phyloP scores from a whole-genome alignment of 2,113 vertebrate genomes.

The Callithrix jacchus region DNA sequence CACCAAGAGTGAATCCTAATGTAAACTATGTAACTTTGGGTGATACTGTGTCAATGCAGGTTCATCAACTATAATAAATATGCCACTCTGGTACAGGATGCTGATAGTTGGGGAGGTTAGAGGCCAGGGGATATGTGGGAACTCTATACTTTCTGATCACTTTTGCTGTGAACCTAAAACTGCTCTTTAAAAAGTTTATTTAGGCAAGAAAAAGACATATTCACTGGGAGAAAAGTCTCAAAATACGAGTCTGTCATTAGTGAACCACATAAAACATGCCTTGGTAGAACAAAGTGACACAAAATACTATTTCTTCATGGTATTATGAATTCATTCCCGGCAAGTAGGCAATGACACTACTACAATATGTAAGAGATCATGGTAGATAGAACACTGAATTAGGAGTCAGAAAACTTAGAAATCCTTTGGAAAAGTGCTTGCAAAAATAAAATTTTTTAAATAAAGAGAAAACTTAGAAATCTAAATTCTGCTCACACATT shows the following conservation, averaged over 20 bases:
- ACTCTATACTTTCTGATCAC: neutral
- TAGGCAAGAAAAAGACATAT: neutral
- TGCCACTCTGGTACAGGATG: neutral
- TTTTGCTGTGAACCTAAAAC: conserved; percentile 15
- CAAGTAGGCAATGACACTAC: neutral
- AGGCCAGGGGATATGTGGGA: neutral
- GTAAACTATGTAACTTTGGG: neutral
- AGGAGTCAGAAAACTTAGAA: neutral
- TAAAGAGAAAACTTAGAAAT: neutral
- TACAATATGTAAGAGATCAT: neutral
- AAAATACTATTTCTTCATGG: neutral
- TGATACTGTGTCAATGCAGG: neutral
- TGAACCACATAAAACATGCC: neutral
- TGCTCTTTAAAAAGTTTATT: neutral
- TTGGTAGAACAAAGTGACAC: neutral
- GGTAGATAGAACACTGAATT: neutral
- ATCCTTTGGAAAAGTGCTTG: neutral
- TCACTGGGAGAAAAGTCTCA: neutral
- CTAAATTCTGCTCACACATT: neutral
- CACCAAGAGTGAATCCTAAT: neutral
- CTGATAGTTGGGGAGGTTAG: neutral
- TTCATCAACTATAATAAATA: neutral
- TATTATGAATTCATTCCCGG: neutral
- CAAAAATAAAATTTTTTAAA: neutral
- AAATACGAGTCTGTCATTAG: neutral